phyloP scores from a whole-genome alignment of 2,797 vertebrate species.

The Anas acuta region DNA sequence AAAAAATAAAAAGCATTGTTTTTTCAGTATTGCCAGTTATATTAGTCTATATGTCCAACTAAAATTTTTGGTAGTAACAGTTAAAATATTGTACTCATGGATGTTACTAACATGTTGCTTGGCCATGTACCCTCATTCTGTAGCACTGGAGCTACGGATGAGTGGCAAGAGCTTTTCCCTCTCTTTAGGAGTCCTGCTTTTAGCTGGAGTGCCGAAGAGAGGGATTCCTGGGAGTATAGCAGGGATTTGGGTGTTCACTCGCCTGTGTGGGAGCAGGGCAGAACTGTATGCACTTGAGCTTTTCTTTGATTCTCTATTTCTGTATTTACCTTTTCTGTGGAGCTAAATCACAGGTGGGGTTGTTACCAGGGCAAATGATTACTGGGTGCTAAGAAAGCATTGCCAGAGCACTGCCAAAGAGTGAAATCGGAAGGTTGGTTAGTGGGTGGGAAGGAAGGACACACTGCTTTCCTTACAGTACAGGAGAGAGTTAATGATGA shows the following conservation, averaged over 20 bases:
- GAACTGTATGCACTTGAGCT: background rate
- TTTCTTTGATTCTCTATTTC: background rate
- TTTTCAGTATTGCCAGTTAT: background rate
- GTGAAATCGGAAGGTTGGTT: rapidly evolving
- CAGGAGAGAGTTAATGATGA: background rate
- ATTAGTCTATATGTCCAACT: background rate
- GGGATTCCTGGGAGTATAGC: background rate
- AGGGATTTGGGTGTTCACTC: background rate
- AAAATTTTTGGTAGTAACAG: background rate
- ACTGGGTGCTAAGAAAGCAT: background rate
- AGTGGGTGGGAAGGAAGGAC: background rate
- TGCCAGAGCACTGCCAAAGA: background rate
- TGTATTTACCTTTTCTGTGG: background rate
- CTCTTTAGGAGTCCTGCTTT: background rate
- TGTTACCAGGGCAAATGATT: rapidly evolving
- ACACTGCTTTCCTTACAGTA: background rate
- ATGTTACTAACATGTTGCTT: background rate
- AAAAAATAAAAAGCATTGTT: background rate
- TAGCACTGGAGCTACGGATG: background rate
- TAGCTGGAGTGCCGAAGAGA: background rate
- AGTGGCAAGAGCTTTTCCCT: background rate
- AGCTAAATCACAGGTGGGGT: background rate
- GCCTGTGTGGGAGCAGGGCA: background rate
- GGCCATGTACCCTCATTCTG: background rate
- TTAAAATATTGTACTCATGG: background rate